These are phyloP conservation scores for Schlechtendalia chinensis DNA, from an alignment of 1,140 invertebrate genomes.

Conservation along the genomic window DNA sequence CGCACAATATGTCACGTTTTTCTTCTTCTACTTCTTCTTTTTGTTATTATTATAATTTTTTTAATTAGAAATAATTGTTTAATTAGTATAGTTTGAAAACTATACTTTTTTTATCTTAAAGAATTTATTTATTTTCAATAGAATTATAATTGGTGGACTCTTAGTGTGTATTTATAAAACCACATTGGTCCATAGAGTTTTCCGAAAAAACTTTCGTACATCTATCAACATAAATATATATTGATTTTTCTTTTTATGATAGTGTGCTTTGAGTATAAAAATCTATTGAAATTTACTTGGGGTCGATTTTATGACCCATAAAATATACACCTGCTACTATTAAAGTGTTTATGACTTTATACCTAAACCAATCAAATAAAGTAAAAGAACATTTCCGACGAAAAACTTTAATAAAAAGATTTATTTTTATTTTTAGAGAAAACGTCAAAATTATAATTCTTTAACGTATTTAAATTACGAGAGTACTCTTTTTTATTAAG, in stretches of 20 bases:
- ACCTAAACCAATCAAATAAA: constrained; percentile 8
- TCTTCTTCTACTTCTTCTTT: no score
- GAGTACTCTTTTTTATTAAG: neutral
- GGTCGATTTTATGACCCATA: constrained; percentile 33
- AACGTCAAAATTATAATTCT: neutral
- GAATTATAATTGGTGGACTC: no score
- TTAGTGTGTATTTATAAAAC: no score
- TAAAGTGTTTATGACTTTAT: constrained; percentile 17
- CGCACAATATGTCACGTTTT: no score
- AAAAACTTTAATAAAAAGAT: neutral
- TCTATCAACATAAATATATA: constrained; percentile 21
- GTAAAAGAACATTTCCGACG: neutral
- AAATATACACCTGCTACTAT: constrained; percentile 2
- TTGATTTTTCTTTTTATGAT: constrained; percentile 24
- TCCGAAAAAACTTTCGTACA: constrained; percentile 1
- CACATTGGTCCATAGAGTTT: neutral
- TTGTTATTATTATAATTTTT: no score
- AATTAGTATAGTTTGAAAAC: no score
- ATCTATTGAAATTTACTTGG: neutral
- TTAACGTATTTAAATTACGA: neutral
- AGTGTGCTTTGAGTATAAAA: neutral
- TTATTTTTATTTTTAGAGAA: neutral
- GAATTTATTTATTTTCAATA: no score
- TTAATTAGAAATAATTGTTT: no score
- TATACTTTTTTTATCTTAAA: no score